These are phyloP conservation scores for Glandiceps talaboti DNA, from an alignment of 53 echinoderm and acorn worm species.

Conservation along the genomic window DNA sequence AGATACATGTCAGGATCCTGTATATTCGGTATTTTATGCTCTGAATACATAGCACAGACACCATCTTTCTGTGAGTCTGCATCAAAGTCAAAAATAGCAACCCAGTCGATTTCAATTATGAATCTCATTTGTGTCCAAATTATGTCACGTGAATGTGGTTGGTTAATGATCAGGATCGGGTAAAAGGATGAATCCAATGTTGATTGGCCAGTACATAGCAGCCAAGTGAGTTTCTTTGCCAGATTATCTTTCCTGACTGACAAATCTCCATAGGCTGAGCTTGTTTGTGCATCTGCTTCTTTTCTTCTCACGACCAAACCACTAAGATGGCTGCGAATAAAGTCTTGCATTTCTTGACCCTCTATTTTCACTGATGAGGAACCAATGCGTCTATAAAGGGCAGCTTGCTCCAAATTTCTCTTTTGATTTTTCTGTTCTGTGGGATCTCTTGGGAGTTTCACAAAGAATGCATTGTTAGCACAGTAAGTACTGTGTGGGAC, in stretches of 20 bases:
- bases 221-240: not conserved
- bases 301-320: not conserved
- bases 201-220: not conserved
- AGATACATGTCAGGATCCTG: slow-evolving; percentile 32
- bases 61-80: slow-evolving; percentile 26
- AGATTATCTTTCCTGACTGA: not conserved
- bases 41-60: slow-evolving; percentile 25
- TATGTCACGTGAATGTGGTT: slow-evolving; percentile 8
- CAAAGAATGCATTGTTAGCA: not conserved
- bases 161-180: slow-evolving; percentile 44
- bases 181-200: slow-evolving; percentile 32
- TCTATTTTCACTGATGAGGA: not conserved
- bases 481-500: not conserved
- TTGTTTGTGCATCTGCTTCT: not conserved
- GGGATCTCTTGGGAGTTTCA: not conserved
- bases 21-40: slow-evolving; percentile 22
- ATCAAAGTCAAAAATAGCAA: slow-evolving; percentile 48
- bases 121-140: slow-evolving; percentile 18
- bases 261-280: no score
- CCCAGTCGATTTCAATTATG: slow-evolving; percentile 35
- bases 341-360: not conserved
- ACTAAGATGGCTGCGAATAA: not conserved
- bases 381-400: not conserved
- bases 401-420: not conserved
- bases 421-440: no score